These are phyloP conservation scores for Taeniopygia guttata DNA, from an alignment of 2,797 vertebrate genomes.

Conservation along the genomic window DNA sequence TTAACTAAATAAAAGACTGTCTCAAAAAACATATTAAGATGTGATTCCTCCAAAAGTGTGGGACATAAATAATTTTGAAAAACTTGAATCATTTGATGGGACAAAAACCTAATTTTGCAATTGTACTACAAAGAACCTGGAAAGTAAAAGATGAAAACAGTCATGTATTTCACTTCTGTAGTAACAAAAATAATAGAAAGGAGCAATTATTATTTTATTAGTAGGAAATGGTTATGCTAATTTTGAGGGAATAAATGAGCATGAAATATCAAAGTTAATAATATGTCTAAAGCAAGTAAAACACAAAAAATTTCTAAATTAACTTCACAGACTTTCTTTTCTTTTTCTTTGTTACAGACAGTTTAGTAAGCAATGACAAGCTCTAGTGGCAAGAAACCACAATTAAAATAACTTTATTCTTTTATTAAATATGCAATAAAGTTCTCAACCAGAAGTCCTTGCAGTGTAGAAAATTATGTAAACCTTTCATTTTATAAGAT, in stretches of 20 bases:
- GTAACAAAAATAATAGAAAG: neutral
- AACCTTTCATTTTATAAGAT: neutral
- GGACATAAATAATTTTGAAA: neutral
- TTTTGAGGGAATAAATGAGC: neutral
- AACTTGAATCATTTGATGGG: neutral
- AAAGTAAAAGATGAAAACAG: neutral
- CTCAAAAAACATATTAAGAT: neutral
- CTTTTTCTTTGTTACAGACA: neutral
- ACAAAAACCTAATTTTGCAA: neutral
- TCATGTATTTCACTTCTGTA: neutral
- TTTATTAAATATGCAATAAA: neutral
- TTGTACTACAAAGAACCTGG: neutral
- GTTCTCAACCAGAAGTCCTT: neutral
- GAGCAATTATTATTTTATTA: neutral
- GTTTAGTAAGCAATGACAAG: neutral
- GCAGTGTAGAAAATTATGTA: neutral
- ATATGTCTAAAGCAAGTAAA: neutral
- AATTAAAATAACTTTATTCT: neutral
- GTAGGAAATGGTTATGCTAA: slow-evolving; percentile 3
- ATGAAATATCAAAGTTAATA: neutral
- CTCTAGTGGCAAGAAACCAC: neutral
- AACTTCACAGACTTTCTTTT: neutral
- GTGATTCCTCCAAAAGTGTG: neutral
- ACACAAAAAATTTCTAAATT: neutral
- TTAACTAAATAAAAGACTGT: neutral